Percentiles rank a stretch among this genome's conserved stretches.
Conservation (phyloP, 2,113 vertebrate species). For the Chaetorhynchus papuensis region DNA sequence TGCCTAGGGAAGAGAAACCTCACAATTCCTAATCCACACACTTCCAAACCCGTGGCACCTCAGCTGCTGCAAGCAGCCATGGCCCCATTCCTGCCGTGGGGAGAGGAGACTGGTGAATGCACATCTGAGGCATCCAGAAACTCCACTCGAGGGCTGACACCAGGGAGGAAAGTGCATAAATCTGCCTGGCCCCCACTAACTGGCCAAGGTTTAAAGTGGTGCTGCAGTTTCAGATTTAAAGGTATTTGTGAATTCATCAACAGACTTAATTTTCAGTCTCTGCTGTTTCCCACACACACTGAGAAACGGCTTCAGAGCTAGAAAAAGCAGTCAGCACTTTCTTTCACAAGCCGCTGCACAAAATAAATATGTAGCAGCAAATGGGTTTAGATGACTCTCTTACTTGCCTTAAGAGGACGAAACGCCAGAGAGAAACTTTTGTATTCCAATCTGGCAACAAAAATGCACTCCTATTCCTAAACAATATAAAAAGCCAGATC, state of each 20-base stretch:
- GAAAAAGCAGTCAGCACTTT: conserved; percentile 12
- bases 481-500: conserved; percentile 10
- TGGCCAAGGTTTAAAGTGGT: neutral
- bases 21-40: accelerated
- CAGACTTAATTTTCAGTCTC: neutral
- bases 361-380: conserved; percentile 39
- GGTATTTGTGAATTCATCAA: neutral
- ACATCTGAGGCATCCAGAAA: neutral
- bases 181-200: neutral
- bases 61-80: neutral
- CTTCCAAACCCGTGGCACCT: accelerated
- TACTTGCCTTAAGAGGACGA: neutral
- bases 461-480: conserved; percentile 15
- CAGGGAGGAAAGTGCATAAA: neutral
- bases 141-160: too few species aligned
- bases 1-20: accelerated
- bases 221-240: neutral
- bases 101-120: neutral
- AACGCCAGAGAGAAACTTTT: neutral
- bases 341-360: conserved; percentile 12
- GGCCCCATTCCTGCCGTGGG: accelerated
- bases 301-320: neutral
- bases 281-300: neutral
- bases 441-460: neutral
- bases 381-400: neutral